Base-by-base conservation (phyloP, 2,888 invertebrate genomes). In the Blastobasis lacticolella region DNA sequence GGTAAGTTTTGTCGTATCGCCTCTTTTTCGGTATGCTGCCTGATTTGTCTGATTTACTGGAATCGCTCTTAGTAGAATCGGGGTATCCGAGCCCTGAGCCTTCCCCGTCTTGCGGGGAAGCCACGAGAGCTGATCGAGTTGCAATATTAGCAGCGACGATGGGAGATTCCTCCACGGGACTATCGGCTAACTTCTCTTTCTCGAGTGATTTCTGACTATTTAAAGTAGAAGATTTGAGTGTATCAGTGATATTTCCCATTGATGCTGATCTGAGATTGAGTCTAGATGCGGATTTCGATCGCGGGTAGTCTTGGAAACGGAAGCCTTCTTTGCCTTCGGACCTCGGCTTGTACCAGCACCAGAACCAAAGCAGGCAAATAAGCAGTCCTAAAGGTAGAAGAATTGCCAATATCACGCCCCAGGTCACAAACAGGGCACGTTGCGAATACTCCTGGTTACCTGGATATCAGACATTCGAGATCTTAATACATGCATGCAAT, bases 1-100 rank as follows among this genome's bases (percentile, higher is more conserved):
- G 90, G 77, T 97, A 97, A 49, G 92, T 92, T 78, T 91, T 93
- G 71, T 96, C 96, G 75, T 95, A 96, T 61, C 89, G 91, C 61
- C 93, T 89, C 63, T 92, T 90, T 75, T 93, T 93, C 81, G 92
- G 93, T 1, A 67, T 64, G 46, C 68, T 54, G 6, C 89, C 82
- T 49, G 89, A 86, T 61, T 89, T 89, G 56, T 90, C 90, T 8
- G 83, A 86, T 68, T 89, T 90, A 10, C 75, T 78, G 2, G 85
- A 83, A 57, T 89, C 89, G 57, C 88, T 89, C 61, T 78, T 86
- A 59, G 79, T 90, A 1, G 88, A 83, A 55, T 90, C 90, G 49
- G 90, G 81, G 57, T 84, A 84, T 4, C 90, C 91, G 70, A 87
- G 73, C 0, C 89, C 83, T 38, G 89, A 85, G 54, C 89, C 89